Conservation (phyloP, 2,888 invertebrate genomes). For the Clivina fossor region DNA sequence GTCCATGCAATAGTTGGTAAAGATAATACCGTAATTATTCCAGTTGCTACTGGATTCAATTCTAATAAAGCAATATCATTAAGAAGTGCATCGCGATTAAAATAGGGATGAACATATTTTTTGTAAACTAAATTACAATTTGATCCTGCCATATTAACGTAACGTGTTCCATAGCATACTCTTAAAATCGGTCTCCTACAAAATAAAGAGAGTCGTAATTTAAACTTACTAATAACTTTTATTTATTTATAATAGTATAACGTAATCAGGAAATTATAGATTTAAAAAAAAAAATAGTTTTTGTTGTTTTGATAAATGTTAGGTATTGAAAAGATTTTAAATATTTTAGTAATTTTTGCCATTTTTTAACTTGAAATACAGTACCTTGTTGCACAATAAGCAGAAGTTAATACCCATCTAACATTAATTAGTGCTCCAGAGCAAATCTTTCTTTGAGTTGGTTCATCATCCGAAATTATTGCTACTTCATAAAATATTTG, state of each 20-base stretch:
- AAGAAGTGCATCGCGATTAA: conserved; percentile 1
- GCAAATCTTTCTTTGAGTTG: conserved; percentile 6
- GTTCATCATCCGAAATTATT: conserved; percentile 17
- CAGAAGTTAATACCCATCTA: conserved; percentile 25
- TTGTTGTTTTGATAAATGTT: too few relatives aligned
- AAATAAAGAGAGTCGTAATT: too few relatives aligned
- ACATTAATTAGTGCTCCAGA: conserved; percentile 17
- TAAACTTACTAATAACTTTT: too few relatives aligned
- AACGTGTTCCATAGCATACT: neutral
- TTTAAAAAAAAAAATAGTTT: too few relatives aligned
- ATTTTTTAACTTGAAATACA: neutral
- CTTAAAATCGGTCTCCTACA: conserved; percentile 5
- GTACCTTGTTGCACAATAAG: conserved; percentile 18
- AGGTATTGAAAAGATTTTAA: too few relatives aligned
- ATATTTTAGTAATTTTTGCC: too few relatives aligned
- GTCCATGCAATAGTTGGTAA: conserved; percentile 1
- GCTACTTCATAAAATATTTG: conserved; percentile 21
- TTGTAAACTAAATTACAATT: conserved; percentile 7
- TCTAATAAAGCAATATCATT: conserved; percentile 24
- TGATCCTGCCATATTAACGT: neutral
- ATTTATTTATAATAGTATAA: too few relatives aligned
- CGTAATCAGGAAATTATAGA: too few relatives aligned
- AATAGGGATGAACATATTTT: conserved; percentile 13
- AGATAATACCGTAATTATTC: neutral
- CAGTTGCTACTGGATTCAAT: conserved; percentile 7